Conservation (phyloP, 2,113 vertebrate genomes). For the Phaetusa simplex region DNA sequence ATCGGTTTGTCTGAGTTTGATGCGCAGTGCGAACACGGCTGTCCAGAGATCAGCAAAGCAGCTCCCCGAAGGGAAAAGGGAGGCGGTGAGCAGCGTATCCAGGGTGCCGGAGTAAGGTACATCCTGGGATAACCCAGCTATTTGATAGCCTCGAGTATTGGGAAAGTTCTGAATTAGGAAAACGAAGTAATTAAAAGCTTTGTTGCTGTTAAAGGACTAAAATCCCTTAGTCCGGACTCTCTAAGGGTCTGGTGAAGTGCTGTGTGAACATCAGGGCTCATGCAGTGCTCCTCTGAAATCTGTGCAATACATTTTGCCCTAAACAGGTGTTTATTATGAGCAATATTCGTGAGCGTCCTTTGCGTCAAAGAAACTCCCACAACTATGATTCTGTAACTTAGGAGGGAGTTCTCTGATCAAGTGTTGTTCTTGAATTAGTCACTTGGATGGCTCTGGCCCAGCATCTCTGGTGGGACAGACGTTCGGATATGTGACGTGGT, state of each 20-base stretch:
- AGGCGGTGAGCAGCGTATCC: background rate
- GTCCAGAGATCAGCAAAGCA: background rate
- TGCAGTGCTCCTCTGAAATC: background rate
- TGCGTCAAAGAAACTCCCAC: background rate
- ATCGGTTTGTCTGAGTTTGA: background rate
- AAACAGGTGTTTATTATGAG: background rate
- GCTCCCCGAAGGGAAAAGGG: background rate
- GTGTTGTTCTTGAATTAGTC: background rate
- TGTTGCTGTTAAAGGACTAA: background rate
- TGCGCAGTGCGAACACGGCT: background rate
- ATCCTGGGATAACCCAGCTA: background rate
- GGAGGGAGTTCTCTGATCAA: background rate
- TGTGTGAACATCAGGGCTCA: background rate
- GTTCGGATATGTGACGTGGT: fast-evolving
- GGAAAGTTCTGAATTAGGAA: background rate
- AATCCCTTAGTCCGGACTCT: background rate
- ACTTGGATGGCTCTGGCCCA: background rate
- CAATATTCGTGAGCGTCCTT: background rate
- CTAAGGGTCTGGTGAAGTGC: background rate
- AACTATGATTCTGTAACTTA: too few relatives aligned
- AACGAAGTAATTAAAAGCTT: background rate
- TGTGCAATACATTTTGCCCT: background rate
- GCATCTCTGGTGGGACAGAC: background rate
- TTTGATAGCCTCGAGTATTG: background rate
- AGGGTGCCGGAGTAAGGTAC: background rate